Percentiles rank a stretch among this genome's conserved stretches.
These are phyloP conservation scores for Melanophora roralis DNA, from an alignment of 2,888 invertebrate species.

Conservation along the genomic window DNA sequence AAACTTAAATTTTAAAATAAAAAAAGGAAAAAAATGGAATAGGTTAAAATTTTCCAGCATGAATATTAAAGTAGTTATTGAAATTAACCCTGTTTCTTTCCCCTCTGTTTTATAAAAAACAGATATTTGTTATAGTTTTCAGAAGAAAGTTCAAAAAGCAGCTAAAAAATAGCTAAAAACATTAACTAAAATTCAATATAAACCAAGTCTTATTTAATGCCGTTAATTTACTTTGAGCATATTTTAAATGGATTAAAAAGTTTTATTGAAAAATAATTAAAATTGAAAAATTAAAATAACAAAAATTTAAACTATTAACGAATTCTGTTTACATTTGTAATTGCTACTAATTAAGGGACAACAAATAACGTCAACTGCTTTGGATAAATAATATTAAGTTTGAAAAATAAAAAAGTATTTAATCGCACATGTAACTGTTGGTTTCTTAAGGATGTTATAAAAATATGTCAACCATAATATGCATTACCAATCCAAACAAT, in stretches of 20 bases:
- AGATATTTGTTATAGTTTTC: slow-evolving; percentile 48
- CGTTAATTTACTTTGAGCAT: slow-evolving; percentile 48
- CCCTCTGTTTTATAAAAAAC: slow-evolving; percentile 18
- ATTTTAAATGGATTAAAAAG: slow-evolving; percentile 51
- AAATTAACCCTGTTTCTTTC: slow-evolving; percentile 8
- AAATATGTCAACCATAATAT: too few species aligned
- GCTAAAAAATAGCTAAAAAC: not conserved
- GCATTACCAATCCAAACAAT: too few species aligned
- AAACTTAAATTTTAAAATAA: slow-evolving; percentile 20
- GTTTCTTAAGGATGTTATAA: too few species aligned
- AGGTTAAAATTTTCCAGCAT: slow-evolving; percentile 36
- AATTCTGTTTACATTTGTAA: slow-evolving; percentile 45
- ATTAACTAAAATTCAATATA: slow-evolving; percentile 6
- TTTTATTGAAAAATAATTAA: slow-evolving; percentile 19
- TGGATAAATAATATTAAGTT: too few species aligned
- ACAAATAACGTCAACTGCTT: too few species aligned
- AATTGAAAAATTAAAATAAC: not conserved
- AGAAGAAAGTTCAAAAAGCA: slow-evolving; percentile 22
- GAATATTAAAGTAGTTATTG: slow-evolving; percentile 33
- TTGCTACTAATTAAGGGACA: slow-evolving; percentile 39
- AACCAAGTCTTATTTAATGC: slow-evolving; percentile 19
- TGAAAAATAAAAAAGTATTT: too few species aligned
- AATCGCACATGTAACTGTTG: too few species aligned
- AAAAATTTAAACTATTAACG: slow-evolving; percentile 2
- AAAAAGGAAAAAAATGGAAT: slow-evolving; percentile 23